Conservation (phyloP, 2,113 vertebrate species). For the Rynchops niger region DNA sequence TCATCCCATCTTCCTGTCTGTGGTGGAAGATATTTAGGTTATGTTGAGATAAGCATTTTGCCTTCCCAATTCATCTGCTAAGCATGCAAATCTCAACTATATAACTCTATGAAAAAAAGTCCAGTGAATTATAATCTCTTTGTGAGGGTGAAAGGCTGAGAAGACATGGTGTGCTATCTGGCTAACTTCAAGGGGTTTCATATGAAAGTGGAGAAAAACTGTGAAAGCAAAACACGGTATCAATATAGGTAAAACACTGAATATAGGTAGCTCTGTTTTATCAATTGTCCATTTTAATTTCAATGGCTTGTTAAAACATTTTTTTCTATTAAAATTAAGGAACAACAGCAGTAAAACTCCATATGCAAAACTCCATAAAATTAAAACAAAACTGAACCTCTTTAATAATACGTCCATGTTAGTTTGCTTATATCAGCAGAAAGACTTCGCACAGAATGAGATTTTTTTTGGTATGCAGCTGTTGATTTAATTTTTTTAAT, state of each 20-base stretch:
- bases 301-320: rapidly evolving
- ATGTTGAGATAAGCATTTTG: background rate
- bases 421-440: background rate
- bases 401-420: background rate
- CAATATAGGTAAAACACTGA: background rate
- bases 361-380: background rate
- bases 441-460: background rate
- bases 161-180: background rate
- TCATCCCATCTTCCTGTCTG: background rate
- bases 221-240: background rate
- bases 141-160: background rate
- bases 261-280: background rate
- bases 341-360: background rate
- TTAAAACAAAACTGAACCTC: background rate
- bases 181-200: background rate
- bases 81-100: background rate
- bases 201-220: rapidly evolving
- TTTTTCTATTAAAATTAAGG: background rate
- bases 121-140: background rate
- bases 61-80: background rate
- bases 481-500: background rate
- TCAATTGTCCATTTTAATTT: background rate
- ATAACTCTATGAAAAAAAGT: background rate
- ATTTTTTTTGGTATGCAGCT: background rate
- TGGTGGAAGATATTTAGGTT: background rate